Conservation (phyloP, 2,113 vertebrate genomes). For the human (Homo sapiens) region GRCh38 chr21:38451001-38451500, state of each 20-base stretch:
- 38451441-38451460: background rate
- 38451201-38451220: background rate
- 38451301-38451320: fast-evolving
- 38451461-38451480: background rate
- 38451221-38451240: too few species aligned
- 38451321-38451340: background rate
- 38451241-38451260: background rate
- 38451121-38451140: background rate
- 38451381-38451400: background rate
- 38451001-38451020: fast-evolving
- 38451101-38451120: background rate
- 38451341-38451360: background rate
- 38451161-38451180: too few species aligned
- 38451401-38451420: fast-evolving
- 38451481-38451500: fast-evolving
- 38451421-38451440: background rate
- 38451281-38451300: fast-evolving
- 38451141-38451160: too few species aligned
- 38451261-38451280: fast-evolving
- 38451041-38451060: background rate
- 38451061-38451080: fast-evolving
- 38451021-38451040: fast-evolving
- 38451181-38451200: too few species aligned
- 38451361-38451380: background rate
- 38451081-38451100: fast-evolving